A percentile compares a stretch with the other conserved stretches of the same genome.
These are phyloP conservation scores for Ceyx margarethae DNA, from an alignment of 2,113 vertebrate genomes.

Conservation along the genomic window DNA sequence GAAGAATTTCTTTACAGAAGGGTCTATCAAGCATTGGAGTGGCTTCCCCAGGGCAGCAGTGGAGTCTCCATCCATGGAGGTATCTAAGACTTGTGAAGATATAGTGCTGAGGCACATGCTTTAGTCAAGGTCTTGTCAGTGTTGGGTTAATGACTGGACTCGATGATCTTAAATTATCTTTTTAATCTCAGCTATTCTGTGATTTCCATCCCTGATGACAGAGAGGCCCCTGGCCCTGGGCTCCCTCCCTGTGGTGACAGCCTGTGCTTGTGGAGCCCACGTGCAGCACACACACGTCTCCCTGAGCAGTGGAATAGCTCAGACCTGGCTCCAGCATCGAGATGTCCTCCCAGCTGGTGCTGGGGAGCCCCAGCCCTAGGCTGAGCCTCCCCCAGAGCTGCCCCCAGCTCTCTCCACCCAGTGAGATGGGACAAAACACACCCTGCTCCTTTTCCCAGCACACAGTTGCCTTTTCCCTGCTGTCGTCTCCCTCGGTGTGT, in stretches of 20 bases:
- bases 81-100: too few species aligned
- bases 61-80: too few species aligned
- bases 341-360: not conserved
- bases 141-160: too few species aligned
- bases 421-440: rapidly evolving
- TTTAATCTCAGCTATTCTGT: not conserved
- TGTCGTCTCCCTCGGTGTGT: not conserved
- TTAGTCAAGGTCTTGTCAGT: too few species aligned
- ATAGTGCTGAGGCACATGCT: too few species aligned
- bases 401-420: not conserved
- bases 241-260: not conserved
- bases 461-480: not conserved
- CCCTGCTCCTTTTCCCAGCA: not conserved
- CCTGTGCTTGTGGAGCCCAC: not conserved
- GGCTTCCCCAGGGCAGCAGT: too few species aligned
- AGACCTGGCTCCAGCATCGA: rapidly evolving
- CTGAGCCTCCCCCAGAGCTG: not conserved
- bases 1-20: too few species aligned
- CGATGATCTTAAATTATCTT: not conserved
- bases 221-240: not conserved
- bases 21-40: too few species aligned
- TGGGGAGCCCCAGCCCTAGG: rapidly evolving
- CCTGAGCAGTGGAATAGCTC: rapidly evolving
- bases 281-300: not conserved
- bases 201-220: not conserved